Base-by-base conservation (phyloP, 2,113 vertebrate genomes). In the Mobula hypostoma region DNA sequence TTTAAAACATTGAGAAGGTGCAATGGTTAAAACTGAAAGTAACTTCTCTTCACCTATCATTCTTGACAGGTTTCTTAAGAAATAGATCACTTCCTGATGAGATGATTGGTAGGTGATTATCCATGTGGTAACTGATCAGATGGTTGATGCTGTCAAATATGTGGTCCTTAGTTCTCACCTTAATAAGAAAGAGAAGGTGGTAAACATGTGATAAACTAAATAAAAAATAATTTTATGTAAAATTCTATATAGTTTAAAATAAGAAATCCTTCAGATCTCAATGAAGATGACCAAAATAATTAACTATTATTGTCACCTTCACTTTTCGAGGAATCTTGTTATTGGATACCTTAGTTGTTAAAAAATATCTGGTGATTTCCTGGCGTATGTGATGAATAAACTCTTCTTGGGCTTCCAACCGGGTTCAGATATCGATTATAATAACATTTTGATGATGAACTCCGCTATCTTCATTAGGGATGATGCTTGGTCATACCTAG, bases 111-210 rank as follows among this genome's bases (percentile, higher is more conserved):
- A 97, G 96, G 95, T 97, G 97, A 94, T 97, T 98, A 96, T 98
- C 97, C 98, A 98, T 97, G 95, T 99, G 98, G 95, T 98, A 98
- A 68, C 97, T 97, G 96, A 99, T 98, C 95, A 99, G 97, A 95
- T 99, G 98, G 88, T 97, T 97, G 2, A 99, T 97, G 0, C 97
- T 98, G 83, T 97, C 96, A 95, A 99, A 99, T 94, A 98, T 94
- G 29, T 96, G 98, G 94, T 98, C 98, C 95, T 98, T 98, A 94
- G 98, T 99, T 96, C 98, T 97, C 94, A 99, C 98, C 98, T 99
- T 94, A 94, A 56, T 94, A 96, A 95, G 94, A 76, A 68, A 94
- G 21, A 70, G 63, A 95, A 82, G 21, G 32, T 56, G 7, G 68
- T 11, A 15, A 94, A 96, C 94, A 95, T 72, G 19, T 9, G 94